phyloP scores from a whole-genome alignment of 2,113 vertebrate species.

The Podarcis raffonei region DNA sequence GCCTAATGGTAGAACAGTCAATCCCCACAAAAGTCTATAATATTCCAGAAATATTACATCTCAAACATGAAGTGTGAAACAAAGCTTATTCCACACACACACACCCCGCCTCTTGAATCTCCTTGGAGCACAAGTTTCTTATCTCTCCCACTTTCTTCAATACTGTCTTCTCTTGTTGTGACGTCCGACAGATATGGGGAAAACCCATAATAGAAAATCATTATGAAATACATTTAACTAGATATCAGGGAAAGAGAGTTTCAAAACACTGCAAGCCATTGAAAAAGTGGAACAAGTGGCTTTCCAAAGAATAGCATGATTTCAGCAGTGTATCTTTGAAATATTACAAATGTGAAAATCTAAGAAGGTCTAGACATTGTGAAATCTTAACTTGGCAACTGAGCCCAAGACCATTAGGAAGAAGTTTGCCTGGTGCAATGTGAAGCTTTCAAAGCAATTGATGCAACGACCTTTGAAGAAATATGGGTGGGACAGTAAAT shows the following conservation, averaged over 20 bases:
- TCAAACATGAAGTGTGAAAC: not conserved
- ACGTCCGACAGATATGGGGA: not conserved
- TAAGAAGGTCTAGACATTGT: constrained; percentile 40
- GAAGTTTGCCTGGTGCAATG: constrained; percentile 17
- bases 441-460: constrained; percentile 29
- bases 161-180: not conserved
- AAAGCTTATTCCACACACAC: not conserved
- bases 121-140: not conserved
- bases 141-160: not conserved
- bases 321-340: constrained; percentile 7
- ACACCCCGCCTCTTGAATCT: not conserved
- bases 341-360: constrained; percentile 22
- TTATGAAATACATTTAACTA: not conserved
- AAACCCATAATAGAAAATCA: not conserved
- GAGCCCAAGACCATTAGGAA: constrained; percentile 14
- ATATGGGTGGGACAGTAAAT: constrained; percentile 28
- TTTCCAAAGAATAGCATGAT: not conserved
- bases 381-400: constrained; percentile 23
- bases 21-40: no score
- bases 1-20: no score
- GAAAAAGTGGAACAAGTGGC: constrained; percentile 3
- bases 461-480: constrained; percentile 36
- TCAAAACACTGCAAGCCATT: not conserved
- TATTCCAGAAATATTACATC: not conserved
- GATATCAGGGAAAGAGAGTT: not conserved